Base-by-base conservation (phyloP, 1,140 invertebrate genomes). In the Tetramorium parvispinum region DNA sequence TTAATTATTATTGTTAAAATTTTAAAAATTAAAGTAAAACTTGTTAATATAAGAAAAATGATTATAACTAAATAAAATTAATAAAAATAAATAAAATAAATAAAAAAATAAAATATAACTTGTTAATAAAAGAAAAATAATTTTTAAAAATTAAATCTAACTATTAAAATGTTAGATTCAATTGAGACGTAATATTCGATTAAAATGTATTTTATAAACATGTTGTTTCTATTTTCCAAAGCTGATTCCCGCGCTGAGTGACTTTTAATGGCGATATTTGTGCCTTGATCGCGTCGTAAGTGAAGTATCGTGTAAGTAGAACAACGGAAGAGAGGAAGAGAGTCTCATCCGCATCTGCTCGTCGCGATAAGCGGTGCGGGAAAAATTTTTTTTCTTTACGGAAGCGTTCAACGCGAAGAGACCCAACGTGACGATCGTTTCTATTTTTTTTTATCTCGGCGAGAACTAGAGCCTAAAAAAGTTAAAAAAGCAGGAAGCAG, bases 401-500 rank as follows among this genome's bases (percentile, higher is more conserved):
- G 53, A 73, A 83, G 49, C 37, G 65, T 68, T 53, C 59, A 21
- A 66, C 43, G 46, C 57, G 46, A 43, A 18, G 4, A 24, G 59
- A 65, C 75, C 24, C n/a, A 27, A 21, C 59, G 13, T 11, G 63
- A 21, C 46, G 13, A 10, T 49, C 61, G 16, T 53, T 70, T 40
- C 21, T 7, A 10, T 46, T 49, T 53, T 57, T 57, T 77, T 59
- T 77, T 76, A 32, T 40, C 32, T 40, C 27, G 1, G 11, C 3
- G 37, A 81, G 63, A 32, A 40, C 13, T n/a, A 16, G 32, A n/a
- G 55, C 3, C 32, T 57, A n/a, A 82, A 37, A 83, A 73, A 59
- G 24, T 21, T 37, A 53, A 83, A 73, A 21, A 24, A 57, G 43
- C 68, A 89, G 88, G 79, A 77, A 89, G 66, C 61, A 65, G 65